Base-by-base conservation (phyloP, 2,113 vertebrate species). In the Gorsachius goisagi region DNA sequence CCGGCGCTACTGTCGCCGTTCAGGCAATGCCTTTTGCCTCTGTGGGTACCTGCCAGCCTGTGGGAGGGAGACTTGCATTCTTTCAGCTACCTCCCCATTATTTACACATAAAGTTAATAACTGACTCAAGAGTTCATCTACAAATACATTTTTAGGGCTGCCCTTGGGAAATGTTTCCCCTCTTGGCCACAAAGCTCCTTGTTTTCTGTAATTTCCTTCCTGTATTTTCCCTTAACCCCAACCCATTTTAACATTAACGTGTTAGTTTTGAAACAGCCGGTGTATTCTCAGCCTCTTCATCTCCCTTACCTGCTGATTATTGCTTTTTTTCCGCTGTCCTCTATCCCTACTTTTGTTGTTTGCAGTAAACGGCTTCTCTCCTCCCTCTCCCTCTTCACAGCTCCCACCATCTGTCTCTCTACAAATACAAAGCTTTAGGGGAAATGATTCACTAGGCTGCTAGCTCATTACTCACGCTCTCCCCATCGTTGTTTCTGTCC, bases 331-430 rank as follows among this genome's bases (percentile, higher is more conserved):
- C 69, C 30, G 15, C 73, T 6, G 5, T 92, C 81, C 62, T 94
- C 85, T 64, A 4, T 88, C 83, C 64, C 78, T 73, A 93, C 85
- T 95, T 88, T 6, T 59, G 66, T 88, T 93, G 77, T 86, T 95
- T 85, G 84, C 84, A 75, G 72, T 95, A 94, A 47, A 7, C 1
- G 0, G 80, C 75, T 85, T 95, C 91, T 89, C 81, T 91, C 91
- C 91, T 90, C 90, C 91, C 89, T 94, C 93, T 95, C 91, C 73
- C 89, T 95, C 81, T 92, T 89, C 94, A 69, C 86, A 93, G 92
- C 95, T 97, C 90, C 86, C 92, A 97, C 96, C 95, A 97, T 97
- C 96, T 97, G 96, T 96, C 94, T 97, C 96, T 90, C 84, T 79
- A 75, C 95, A 95, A 96, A 93, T 91, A 89, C 92, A 97, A 87